Evolutionary conservation across 2,888 invertebrate genomes (phyloP), one percentile per base, ranked within the genome.

Genomic region (Pristionchus maxplancki): DNA sequence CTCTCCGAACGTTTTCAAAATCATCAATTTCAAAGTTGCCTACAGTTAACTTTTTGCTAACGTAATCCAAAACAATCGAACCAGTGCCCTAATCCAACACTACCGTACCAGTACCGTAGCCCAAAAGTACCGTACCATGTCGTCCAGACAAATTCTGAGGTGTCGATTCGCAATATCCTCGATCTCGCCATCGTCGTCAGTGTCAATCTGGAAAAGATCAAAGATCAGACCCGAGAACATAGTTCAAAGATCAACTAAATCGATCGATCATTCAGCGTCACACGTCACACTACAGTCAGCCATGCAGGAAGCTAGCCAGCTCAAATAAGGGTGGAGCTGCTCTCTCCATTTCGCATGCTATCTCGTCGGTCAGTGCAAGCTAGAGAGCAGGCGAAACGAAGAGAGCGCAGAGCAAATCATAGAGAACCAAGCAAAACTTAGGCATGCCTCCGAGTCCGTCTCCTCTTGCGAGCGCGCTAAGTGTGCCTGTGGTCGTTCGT

Each of bases 131-230:
- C 74, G 24, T 50, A 87, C 87, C 87, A 74, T 48, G 24, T 48
- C 50, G 13, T 48, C 31, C 17, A 87, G 50, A 17, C 37, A 67
- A 13, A 87, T 71, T 17, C 74, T 34, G 17, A 87, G 74, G 31
- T 87, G 71, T 17, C 87, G 37, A 48, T 53, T 87, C 34, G 87
- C 87, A 48, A 87, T 87, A 74, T 87, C 87, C 74, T 87, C 87
- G 31, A 87, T 74, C 34, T 74, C 71, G 44, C 87, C 87, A n/a
- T 87, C 87, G 40, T 87, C 87, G 74, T 87, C 87, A 1, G 87
- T 87, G 15, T 87, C 87, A 3, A 87, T 28, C 87, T 87, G 48
- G 17, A 87, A 74, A 17, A 24, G 44, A 53, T 83, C 53, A 48
- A 31, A 44, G n/a, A 44, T 40, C 40, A 78, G n/a, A 78, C 9